Conservation (phyloP, 2,888 invertebrate genomes). For the Agriopis marginaria region DNA sequence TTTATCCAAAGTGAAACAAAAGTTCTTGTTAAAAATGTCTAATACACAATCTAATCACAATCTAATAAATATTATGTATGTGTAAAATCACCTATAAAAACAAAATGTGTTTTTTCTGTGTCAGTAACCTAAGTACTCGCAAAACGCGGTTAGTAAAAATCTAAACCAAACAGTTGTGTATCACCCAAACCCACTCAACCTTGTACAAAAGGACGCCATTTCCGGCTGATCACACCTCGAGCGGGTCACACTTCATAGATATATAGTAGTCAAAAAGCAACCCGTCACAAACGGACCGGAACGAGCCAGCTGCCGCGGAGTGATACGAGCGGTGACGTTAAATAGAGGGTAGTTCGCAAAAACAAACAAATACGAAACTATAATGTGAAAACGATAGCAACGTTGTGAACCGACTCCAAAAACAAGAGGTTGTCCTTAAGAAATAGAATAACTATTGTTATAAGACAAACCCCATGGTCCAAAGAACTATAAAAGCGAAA, state of each 20-base stretch:
- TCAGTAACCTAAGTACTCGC: no score
- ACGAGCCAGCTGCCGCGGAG: conserved; percentile 5
- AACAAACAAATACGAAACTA: not conserved
- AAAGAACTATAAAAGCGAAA: no score
- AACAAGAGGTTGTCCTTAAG: no score
- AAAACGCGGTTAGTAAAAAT: not conserved
- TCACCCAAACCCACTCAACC: conserved; percentile 1
- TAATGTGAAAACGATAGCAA: not conserved
- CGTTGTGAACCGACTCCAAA: not conserved
- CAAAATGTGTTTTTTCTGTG: no score
- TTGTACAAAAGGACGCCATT: conserved; percentile 12
- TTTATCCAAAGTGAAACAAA: no score
- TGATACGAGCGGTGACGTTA: conserved; percentile 1
- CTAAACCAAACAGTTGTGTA: not conserved
- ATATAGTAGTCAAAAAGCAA: conserved; percentile 9
- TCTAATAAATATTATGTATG: no score
- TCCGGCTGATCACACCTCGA: conserved; percentile 15
- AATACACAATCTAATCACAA: no score
- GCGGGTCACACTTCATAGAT: conserved; percentile 22
- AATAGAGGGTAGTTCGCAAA: not conserved
- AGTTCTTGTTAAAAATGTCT: no score
- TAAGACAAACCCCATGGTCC: no score
- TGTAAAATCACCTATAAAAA: no score
- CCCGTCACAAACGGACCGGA: conserved; percentile 4
- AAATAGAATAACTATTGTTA: no score